phyloP scores from a whole-genome alignment of 2,888 invertebrate genomes.

The Danaus chrysippus region DNA sequence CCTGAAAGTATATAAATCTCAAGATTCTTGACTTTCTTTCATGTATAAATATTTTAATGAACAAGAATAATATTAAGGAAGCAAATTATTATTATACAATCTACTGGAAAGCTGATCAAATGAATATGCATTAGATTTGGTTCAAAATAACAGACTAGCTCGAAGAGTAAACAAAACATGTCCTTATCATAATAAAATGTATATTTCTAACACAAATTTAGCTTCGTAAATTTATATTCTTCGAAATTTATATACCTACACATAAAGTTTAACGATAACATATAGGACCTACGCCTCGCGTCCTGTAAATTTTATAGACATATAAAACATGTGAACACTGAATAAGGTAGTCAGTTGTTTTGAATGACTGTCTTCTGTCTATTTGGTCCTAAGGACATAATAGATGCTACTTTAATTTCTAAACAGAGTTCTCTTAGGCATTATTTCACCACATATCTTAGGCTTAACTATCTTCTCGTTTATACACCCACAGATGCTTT shows the following conservation, averaged over 20 bases:
- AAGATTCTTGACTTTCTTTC: too few species aligned
- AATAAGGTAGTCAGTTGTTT: conserved; percentile 22
- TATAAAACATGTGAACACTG: conserved; percentile 26
- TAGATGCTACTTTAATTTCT: conserved; percentile 17
- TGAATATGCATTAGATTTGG: conserved; percentile 2
- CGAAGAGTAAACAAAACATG: conserved; percentile 3
- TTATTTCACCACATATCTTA: too few species aligned
- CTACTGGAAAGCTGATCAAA: neutral
- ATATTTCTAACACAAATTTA: conserved; percentile 6
- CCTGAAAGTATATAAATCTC: too few species aligned
- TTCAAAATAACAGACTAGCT: conserved; percentile 2
- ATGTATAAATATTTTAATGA: neutral
- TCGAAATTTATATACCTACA: conserved; percentile 12
- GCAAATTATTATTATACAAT: neutral
- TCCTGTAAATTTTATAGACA: conserved; percentile 29
- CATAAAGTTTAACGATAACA: conserved; percentile 25
- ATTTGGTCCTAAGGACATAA: conserved; percentile 23
- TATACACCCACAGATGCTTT: too few species aligned
- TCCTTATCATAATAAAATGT: conserved; percentile 6
- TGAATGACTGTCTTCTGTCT: conserved; percentile 27
- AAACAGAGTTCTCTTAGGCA: neutral
- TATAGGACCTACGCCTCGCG: conserved; percentile 25
- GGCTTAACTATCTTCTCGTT: too few species aligned
- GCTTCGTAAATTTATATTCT: conserved; percentile 6
- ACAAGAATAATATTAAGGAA: neutral